These are phyloP conservation scores for Parotocinclus haroldoi DNA, from an alignment of 2,797 vertebrate species.

Conservation along the genomic window DNA sequence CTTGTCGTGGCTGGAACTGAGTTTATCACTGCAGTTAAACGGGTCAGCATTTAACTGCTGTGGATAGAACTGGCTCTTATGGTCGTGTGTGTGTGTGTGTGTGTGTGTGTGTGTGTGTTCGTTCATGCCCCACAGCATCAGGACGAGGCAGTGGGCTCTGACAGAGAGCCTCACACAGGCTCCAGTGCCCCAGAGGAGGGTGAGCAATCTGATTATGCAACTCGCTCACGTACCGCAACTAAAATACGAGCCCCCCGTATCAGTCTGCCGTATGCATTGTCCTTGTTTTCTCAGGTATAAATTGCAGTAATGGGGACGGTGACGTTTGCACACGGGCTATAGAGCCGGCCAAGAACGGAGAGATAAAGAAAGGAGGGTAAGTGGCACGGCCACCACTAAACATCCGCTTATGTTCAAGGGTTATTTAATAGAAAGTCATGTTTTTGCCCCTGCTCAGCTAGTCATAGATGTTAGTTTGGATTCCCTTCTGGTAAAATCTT, in stretches of 20 bases:
- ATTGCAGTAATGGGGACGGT: constrained; percentile 55
- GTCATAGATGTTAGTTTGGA: too few relatives aligned
- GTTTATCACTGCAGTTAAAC: not conserved
- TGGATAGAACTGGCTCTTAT: not conserved
- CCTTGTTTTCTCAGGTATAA: constrained; percentile 55
- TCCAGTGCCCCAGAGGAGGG: constrained; percentile 58
- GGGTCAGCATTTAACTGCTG: too few relatives aligned
- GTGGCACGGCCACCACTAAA: constrained; percentile 39
- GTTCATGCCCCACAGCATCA: constrained; percentile 42
- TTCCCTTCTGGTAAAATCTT: too few relatives aligned
- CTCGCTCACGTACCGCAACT: not conserved
- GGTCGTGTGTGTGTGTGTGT: not conserved
- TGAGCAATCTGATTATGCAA: constrained; percentile 51
- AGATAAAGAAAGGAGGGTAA: constrained; percentile 64
- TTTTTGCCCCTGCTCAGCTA: too few relatives aligned
- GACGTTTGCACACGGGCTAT: constrained; percentile 51
- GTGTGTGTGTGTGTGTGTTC: constrained; percentile 1
- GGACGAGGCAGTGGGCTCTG: constrained; percentile 60
- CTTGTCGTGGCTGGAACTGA: too few relatives aligned
- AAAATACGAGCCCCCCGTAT: not conserved
- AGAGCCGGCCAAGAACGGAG: constrained; percentile 59
- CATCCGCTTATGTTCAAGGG: too few relatives aligned
- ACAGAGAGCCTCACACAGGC: constrained; percentile 52
- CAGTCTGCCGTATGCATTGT: not conserved
- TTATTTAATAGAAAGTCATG: too few relatives aligned